Percentiles rank a stretch among this genome's conserved stretches.
phyloP scores from a whole-genome alignment of 2,888 invertebrate genomes.

The Nephrotoma flavescens region DNA sequence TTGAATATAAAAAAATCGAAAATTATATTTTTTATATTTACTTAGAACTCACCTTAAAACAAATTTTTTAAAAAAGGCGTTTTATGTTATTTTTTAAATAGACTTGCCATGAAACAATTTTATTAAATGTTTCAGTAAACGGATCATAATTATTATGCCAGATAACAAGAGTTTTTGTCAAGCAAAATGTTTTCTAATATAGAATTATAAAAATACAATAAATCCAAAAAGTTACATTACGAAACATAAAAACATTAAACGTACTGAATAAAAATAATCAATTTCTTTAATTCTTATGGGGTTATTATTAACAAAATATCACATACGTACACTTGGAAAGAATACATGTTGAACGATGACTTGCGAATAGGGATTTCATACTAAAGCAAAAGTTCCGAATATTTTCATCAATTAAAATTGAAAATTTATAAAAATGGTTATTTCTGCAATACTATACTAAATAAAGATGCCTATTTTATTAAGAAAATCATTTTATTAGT shows the following conservation, averaged over 20 bases:
- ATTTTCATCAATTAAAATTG: no score
- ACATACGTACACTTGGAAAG: no score
- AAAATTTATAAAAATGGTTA: no score
- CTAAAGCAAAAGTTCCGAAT: no score
- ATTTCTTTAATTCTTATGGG: no score
- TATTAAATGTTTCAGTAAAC: not conserved
- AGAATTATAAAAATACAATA: not conserved
- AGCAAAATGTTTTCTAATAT: not conserved
- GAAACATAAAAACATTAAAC: not conserved
- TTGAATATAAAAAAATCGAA: not conserved
- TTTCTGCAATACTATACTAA: no score
- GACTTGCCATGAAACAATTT: not conserved
- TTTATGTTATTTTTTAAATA: not conserved
- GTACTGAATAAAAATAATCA: no score
- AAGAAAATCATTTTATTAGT: no score
- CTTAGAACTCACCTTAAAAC: not conserved
- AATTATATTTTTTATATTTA: not conserved
- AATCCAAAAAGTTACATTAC: not conserved
- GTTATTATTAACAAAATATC: no score
- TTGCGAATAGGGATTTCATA: no score
- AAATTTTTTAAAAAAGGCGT: not conserved
- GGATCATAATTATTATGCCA: not conserved
- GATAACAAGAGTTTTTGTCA: not conserved
- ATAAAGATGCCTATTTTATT: no score
- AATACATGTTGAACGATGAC: no score